Conservation (phyloP, 2,113 vertebrate genomes). For the Catharus minimus region DNA sequence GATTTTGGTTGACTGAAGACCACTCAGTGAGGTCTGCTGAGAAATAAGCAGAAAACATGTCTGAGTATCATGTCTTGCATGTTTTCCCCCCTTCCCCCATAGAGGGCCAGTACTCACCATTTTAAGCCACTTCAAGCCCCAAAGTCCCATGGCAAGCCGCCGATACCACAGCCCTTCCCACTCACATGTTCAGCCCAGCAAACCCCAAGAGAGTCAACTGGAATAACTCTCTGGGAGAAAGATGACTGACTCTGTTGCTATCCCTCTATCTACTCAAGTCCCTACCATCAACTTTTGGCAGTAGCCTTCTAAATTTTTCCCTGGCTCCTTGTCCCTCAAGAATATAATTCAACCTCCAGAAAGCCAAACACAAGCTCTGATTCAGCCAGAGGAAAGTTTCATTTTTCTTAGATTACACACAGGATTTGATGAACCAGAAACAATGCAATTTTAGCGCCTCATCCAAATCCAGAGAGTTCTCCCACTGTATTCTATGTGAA, state of each 20-base stretch:
- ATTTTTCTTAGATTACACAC: neutral
- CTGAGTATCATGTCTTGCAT: neutral
- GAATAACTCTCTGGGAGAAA: neutral
- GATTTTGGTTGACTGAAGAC: neutral
- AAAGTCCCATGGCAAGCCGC: neutral
- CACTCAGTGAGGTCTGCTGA: neutral
- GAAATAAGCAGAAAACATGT: neutral
- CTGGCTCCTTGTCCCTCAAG: neutral
- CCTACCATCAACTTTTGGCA: neutral
- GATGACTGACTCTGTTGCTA: neutral
- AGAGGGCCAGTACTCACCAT: neutral
- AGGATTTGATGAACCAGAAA: neutral
- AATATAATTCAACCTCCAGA: neutral
- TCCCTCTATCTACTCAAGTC: neutral
- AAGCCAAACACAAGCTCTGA: neutral
- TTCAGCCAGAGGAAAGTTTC: neutral
- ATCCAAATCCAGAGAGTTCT: neutral
- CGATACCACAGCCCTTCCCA: fast-evolving
- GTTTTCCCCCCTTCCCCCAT: neutral
- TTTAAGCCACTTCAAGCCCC: neutral
- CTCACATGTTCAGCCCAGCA: neutral
- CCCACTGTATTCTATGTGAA: neutral
- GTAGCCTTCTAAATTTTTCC: neutral
- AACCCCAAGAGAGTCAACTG: neutral
- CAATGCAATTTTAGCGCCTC: neutral